phyloP scores from a whole-genome alignment of 2,888 invertebrate species.

The Lobophora halterata region DNA sequence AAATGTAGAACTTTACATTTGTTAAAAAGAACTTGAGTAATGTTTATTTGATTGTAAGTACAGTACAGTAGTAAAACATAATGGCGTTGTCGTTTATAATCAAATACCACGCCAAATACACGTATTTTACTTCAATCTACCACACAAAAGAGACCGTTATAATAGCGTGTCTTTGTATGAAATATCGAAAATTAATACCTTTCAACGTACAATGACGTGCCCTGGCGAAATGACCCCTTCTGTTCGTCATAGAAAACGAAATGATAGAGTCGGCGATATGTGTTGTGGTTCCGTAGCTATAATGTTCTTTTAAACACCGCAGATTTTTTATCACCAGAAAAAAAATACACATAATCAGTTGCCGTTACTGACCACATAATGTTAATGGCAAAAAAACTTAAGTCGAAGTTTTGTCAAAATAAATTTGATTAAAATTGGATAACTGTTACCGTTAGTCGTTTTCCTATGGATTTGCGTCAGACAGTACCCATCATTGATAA shows the following conservation, averaged over 20 bases:
- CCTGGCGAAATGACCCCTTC: conserved; percentile 34
- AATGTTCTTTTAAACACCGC: too few relatives aligned
- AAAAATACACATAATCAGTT: too few relatives aligned
- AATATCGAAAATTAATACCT: conserved; percentile 36
- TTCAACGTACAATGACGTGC: conserved; percentile 33
- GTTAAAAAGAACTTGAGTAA: too few relatives aligned
- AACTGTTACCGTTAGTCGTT: too few relatives aligned
- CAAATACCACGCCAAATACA: conserved; percentile 7
- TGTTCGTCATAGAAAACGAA: conserved; percentile 12
- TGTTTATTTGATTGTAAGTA: too few relatives aligned
- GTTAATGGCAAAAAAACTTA: too few relatives aligned
- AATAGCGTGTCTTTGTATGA: conserved; percentile 19
- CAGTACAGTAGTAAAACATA: neutral
- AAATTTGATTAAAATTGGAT: neutral
- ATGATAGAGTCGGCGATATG: neutral
- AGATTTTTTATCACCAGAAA: too few relatives aligned
- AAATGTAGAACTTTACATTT: too few relatives aligned
- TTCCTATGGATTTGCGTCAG: too few relatives aligned
- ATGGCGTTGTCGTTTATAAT: conserved; percentile 7
- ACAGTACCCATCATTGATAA: too few relatives aligned
- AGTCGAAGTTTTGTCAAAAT: too few relatives aligned
- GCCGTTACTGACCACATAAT: too few relatives aligned
- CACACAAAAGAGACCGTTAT: conserved; percentile 15
- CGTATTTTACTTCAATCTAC: conserved; percentile 5
- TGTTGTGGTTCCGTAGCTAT: conserved; percentile 12